A percentile compares a stretch with the other conserved stretches of the same genome.
Evolutionary conservation across 2,797 vertebrate species (phyloP).

Genomic region (Hafferia zeledoni): DNA sequence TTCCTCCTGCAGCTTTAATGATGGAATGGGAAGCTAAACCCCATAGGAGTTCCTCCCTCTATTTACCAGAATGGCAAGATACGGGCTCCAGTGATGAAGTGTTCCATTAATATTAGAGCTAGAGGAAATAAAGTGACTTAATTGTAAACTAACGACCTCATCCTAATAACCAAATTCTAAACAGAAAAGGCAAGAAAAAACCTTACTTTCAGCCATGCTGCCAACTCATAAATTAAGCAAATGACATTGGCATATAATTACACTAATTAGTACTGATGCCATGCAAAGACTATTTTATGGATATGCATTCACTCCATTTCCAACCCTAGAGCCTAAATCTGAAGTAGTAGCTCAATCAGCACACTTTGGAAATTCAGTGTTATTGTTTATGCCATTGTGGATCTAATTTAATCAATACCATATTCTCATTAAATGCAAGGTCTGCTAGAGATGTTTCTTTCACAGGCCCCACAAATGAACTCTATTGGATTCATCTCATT

Average conservation of each 20-base stretch:
- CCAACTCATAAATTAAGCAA: slow-evolving; percentile 76
- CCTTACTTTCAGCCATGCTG: slow-evolving; percentile 56
- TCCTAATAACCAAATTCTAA: slow-evolving; percentile 73
- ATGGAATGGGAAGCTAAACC: slow-evolving; percentile 67
- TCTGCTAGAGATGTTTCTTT: slow-evolving; percentile 55
- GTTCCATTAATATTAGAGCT: slow-evolving; percentile 72
- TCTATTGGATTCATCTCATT: slow-evolving; percentile 52
- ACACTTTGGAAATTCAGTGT: slow-evolving; percentile 33
- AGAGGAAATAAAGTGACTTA: slow-evolving; percentile 70
- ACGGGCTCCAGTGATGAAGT: slow-evolving; percentile 65
- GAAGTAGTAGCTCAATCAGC: slow-evolving; percentile 47
- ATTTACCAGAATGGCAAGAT: slow-evolving; percentile 67
- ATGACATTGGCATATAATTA: slow-evolving; percentile 74
- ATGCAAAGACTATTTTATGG: slow-evolving; percentile 69
- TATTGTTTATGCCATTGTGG: slow-evolving; percentile 44
- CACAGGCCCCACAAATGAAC: slow-evolving; percentile 52
- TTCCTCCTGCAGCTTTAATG: slow-evolving; percentile 44
- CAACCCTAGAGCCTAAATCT: slow-evolving; percentile 65
- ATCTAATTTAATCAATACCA: slow-evolving; percentile 69
- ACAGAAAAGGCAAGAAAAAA: slow-evolving; percentile 60
- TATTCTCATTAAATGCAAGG: slow-evolving; percentile 66
- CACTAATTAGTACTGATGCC: slow-evolving; percentile 73
- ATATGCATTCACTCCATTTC: slow-evolving; percentile 54
- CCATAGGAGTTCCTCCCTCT: slow-evolving; percentile 52
- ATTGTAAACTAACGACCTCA: slow-evolving; percentile 77